Percentiles rank a stretch among this genome's conserved stretches.
Evolutionary conservation across 2,113 vertebrate genomes (phyloP).

Genomic region (Lontra canadensis): DNA sequence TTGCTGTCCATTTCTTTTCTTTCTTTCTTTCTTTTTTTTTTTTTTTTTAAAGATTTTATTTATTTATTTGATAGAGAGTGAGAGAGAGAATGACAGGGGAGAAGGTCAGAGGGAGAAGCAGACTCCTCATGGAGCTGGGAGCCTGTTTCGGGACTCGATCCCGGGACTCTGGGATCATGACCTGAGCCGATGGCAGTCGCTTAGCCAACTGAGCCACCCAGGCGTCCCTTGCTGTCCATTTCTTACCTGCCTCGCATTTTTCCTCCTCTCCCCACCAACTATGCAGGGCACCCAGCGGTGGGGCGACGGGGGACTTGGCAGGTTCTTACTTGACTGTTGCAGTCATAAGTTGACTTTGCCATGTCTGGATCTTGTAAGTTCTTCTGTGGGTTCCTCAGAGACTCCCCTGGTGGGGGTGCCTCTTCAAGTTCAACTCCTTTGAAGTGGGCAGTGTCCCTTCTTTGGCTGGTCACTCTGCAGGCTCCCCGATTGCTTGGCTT

Average conservation of each 20-base stretch:
- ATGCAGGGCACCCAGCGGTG: no score
- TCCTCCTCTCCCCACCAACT: background rate
- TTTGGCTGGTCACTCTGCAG: background rate
- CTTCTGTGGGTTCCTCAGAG: background rate
- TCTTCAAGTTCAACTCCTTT: background rate
- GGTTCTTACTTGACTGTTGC: background rate
- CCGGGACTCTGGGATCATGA: no score
- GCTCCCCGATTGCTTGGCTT: background rate
- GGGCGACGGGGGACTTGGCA: no score
- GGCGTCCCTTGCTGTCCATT: background rate
- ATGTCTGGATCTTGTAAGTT: background rate
- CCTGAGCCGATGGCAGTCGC: no score
- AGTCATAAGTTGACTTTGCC: background rate
- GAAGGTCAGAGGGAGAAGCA: no score
- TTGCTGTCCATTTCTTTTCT: background rate
- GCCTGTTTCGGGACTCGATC: no score
- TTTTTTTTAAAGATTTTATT: no score
- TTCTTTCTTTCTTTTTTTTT: no score
- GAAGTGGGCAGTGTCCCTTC: background rate
- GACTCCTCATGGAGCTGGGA: no score
- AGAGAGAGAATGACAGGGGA: no score
- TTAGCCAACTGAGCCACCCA: no score
- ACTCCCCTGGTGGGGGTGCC: background rate
- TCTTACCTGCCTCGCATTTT: background rate
- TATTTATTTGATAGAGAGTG: no score